A percentile compares a stretch with the other conserved stretches of the same genome.
Evolutionary conservation across 2,888 invertebrate genomes (phyloP).

Genomic region (Nudaria mundana): DNA sequence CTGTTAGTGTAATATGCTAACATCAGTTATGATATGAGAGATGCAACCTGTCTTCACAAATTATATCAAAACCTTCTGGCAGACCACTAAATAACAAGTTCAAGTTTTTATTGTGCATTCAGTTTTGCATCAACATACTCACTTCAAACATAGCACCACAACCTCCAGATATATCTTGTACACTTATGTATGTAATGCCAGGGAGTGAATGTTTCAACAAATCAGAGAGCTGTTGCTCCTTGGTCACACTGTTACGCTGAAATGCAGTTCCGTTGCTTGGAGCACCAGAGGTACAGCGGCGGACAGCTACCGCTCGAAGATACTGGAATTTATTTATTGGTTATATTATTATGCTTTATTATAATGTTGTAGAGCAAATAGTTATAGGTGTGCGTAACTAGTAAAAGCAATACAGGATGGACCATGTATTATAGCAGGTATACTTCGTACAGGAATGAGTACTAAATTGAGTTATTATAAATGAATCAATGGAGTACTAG

Average conservation of each 20-base stretch:
- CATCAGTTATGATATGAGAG: no score
- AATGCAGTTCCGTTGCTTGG: conserved; percentile 43
- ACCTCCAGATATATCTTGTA: conserved; percentile 88
- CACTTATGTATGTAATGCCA: conserved; percentile 82
- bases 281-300: conserved; percentile 27
- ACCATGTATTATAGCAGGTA: conserved; percentile 1
- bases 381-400: no score
- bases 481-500: conserved; percentile 2
- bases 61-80: no score
- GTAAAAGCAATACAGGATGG: no score
- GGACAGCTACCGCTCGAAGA: conserved; percentile 35
- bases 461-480: neutral
- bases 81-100: no score
- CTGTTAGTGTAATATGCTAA: no score
- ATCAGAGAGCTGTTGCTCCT: conserved; percentile 61
- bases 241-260: conserved; percentile 55
- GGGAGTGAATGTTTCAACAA: conserved; percentile 76
- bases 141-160: conserved; percentile 92
- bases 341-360: neutral
- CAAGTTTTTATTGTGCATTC: no score
- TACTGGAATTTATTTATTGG: conserved; percentile 26
- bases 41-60: neutral
- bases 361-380: neutral
- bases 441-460: neutral
- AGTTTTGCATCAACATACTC: no score